Percentiles rank a stretch among this genome's conserved stretches.
Conservation (phyloP, 2,113 vertebrate species). For the Cichladusa arquata region DNA sequence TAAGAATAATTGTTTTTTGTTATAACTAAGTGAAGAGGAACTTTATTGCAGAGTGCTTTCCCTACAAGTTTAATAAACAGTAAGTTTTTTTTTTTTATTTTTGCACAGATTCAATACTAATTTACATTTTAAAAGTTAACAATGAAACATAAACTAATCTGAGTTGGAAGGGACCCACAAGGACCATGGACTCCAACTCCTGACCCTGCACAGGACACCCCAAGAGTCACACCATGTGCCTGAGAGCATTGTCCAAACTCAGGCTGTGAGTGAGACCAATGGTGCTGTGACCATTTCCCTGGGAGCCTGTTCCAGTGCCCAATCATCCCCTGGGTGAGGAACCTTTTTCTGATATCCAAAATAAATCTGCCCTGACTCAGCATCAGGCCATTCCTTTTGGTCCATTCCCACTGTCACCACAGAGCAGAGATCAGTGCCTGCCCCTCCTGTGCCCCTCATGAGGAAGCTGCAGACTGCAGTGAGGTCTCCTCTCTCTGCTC, state of each 20-base stretch:
- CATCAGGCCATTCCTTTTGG: rapidly evolving
- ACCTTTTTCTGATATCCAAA: neutral
- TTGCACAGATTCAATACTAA: neutral
- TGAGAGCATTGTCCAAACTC: neutral
- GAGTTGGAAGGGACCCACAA: neutral
- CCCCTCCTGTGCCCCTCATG: rapidly evolving
- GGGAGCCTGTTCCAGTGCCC: neutral
- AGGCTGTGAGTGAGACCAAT: neutral
- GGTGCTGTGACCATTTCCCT: neutral
- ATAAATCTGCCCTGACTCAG: rapidly evolving
- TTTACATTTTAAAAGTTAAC: neutral
- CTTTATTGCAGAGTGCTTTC: neutral
- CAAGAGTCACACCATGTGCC: neutral
- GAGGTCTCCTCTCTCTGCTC: neutral
- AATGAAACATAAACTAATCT: neutral
- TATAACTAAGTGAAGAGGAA: neutral
- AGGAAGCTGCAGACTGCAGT: rapidly evolving
- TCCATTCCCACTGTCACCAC: neutral
- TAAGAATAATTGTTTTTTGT: neutral
- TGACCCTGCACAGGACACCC: too few relatives aligned
- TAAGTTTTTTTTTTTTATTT: neutral
- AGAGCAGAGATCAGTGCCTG: neutral
- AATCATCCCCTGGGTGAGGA: rapidly evolving
- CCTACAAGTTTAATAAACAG: neutral
- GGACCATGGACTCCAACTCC: neutral